A percentile compares a stretch with the other conserved stretches of the same genome.
phyloP scores from a whole-genome alignment of 2,113 vertebrate species.

The cat (Felis catus) region DNA sequence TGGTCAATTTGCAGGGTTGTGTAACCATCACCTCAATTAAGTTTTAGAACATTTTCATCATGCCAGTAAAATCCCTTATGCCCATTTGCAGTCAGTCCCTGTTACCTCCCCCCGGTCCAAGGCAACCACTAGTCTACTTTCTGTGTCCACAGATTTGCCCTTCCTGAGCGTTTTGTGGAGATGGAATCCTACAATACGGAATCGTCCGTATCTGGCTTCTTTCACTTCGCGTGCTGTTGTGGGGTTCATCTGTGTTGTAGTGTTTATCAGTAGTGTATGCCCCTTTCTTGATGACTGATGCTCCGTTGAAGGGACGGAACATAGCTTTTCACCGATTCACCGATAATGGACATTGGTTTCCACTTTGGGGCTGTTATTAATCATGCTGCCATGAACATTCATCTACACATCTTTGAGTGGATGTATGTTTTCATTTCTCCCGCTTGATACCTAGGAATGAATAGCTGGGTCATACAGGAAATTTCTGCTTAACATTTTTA shows the following conservation, averaged over 20 bases:
- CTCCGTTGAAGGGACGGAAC: not conserved
- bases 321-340: not conserved
- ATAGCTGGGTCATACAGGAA: not conserved
- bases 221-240: not conserved
- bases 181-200: not conserved
- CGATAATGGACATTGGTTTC: not conserved
- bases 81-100: not conserved
- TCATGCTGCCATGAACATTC: not conserved
- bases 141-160: not conserved
- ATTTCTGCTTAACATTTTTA: not conserved
- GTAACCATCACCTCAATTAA: not conserved
- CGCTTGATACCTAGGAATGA: not conserved
- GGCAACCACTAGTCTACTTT: not conserved
- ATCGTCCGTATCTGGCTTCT: not conserved
- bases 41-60: not conserved
- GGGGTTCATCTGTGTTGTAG: not conserved
- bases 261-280: not conserved
- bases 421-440: not conserved
- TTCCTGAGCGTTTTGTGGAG: not conserved
- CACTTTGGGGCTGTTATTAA: not conserved
- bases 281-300: not conserved
- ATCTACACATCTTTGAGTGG: not conserved
- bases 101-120: not conserved
- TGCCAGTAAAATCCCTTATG: not conserved
- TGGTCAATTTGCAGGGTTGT: not conserved